These are phyloP conservation scores for Cheilosia pagana DNA, from an alignment of 2,888 invertebrate species.

Conservation along the genomic window DNA sequence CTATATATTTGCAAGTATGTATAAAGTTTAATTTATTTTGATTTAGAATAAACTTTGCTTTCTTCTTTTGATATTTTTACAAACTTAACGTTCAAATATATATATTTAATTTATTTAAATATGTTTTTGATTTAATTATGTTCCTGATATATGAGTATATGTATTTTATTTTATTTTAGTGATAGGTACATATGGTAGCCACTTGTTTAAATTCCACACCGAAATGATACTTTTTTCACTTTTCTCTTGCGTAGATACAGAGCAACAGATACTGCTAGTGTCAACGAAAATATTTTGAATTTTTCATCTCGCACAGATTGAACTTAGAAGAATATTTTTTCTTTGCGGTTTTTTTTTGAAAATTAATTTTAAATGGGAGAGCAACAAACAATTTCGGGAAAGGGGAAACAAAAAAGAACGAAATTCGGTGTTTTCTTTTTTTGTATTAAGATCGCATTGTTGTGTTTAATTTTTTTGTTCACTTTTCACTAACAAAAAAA, in stretches of 20 bases:
- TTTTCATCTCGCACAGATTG: constrained; percentile 11
- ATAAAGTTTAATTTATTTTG: constrained; percentile 31
- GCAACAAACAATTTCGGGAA: constrained; percentile 16
- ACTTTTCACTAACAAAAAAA: constrained; percentile 6
- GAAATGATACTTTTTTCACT: constrained; percentile 22
- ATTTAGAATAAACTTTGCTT: constrained; percentile 73
- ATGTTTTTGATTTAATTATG: constrained; percentile 3
- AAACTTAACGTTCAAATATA: constrained; percentile 40
- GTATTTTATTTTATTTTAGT: constrained; percentile 10
- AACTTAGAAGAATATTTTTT: neutral
- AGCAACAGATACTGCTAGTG: constrained; percentile 57
- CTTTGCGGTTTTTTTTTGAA: neutral
- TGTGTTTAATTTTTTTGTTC: neutral
- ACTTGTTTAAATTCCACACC: constrained; percentile 45
- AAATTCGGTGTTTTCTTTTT: neutral
- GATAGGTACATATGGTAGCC: constrained; percentile 66
- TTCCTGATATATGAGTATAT: constrained; percentile 26
- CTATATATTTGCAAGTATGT: constrained; percentile 6
- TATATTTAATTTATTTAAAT: constrained; percentile 16
- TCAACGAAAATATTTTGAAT: constrained; percentile 21
- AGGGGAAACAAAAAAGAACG: neutral
- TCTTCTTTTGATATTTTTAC: constrained; percentile 61
- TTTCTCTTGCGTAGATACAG: neutral
- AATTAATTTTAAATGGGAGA: constrained; percentile 7
- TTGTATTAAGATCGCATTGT: neutral